These are phyloP conservation scores for Lophura nycthemera DNA, from an alignment of 2,113 vertebrate genomes.

Conservation along the genomic window DNA sequence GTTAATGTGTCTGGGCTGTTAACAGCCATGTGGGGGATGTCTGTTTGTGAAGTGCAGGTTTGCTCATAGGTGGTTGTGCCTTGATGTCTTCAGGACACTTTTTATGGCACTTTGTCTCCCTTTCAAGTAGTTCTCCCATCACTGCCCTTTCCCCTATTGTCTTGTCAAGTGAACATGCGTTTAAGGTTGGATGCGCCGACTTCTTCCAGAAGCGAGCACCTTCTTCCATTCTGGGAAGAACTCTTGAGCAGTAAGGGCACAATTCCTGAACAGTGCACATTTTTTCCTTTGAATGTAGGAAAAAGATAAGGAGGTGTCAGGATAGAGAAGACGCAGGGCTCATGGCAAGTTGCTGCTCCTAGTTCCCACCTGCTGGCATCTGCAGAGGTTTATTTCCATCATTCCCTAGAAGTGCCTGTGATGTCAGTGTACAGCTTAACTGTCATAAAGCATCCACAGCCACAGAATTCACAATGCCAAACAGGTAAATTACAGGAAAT, in stretches of 20 bases:
- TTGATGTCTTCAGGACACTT: constrained; percentile 44
- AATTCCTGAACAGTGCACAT: neutral
- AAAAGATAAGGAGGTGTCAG: neutral
- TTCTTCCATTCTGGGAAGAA: neutral
- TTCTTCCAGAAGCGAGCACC: neutral
- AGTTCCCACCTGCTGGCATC: neutral
- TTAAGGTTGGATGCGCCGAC: neutral
- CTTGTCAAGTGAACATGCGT: neutral
- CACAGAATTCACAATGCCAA: accelerated
- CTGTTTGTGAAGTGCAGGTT: constrained; percentile 59
- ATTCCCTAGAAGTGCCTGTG: neutral
- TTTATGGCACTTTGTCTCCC: constrained; percentile 40
- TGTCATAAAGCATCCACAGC: neutral
- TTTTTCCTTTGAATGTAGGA: neutral
- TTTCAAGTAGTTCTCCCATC: constrained; percentile 4
- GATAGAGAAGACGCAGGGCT: neutral
- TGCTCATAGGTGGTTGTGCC: constrained; percentile 41
- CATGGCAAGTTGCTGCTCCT: neutral
- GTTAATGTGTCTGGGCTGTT: constrained; percentile 74
- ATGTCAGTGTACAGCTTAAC: neutral
- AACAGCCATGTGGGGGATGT: constrained; percentile 58
- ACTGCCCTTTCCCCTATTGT: neutral
- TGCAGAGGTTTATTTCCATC: neutral
- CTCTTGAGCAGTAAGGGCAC: neutral
- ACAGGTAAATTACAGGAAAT: neutral